phyloP scores from a whole-genome alignment of 2,113 vertebrate species.

The Calidris pygmaea region DNA sequence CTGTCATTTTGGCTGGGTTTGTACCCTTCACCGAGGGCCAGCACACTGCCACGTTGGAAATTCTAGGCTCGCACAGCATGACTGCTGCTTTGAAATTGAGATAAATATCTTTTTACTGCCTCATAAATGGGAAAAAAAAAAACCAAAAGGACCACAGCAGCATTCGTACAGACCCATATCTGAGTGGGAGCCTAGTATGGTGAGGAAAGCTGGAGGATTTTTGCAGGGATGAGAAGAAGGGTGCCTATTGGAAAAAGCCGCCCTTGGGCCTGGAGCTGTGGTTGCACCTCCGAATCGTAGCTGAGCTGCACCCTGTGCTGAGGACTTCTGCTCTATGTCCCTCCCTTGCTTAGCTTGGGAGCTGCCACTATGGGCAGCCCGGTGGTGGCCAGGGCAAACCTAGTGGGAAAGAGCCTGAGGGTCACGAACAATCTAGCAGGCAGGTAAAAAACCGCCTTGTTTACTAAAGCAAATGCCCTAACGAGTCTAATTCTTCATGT shows the following conservation, averaged over 20 bases:
- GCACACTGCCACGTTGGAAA: neutral
- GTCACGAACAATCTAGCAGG: fast-evolving
- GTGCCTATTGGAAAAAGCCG: neutral
- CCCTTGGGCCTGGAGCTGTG: neutral
- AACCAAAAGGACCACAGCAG: neutral
- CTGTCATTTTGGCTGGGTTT: neutral
- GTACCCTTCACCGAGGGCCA: neutral
- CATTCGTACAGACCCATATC: neutral
- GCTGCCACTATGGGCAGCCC: fast-evolving
- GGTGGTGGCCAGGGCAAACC: neutral
- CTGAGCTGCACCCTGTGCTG: neutral
- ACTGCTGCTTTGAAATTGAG: neutral
- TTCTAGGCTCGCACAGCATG: neutral
- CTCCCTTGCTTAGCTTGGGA: neutral
- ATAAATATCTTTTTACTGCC: neutral
- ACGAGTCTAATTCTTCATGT: neutral
- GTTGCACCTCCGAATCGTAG: fast-evolving
- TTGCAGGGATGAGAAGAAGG: neutral
- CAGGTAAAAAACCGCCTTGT: neutral
- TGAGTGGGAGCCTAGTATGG: neutral
- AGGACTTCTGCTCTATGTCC: neutral
- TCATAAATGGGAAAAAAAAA: neutral
- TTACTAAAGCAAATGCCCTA: neutral
- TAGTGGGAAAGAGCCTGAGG: neutral
- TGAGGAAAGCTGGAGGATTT: neutral